Base-by-base conservation (phyloP, 2,888 invertebrate genomes). In the Ormia ochracea region DNA sequence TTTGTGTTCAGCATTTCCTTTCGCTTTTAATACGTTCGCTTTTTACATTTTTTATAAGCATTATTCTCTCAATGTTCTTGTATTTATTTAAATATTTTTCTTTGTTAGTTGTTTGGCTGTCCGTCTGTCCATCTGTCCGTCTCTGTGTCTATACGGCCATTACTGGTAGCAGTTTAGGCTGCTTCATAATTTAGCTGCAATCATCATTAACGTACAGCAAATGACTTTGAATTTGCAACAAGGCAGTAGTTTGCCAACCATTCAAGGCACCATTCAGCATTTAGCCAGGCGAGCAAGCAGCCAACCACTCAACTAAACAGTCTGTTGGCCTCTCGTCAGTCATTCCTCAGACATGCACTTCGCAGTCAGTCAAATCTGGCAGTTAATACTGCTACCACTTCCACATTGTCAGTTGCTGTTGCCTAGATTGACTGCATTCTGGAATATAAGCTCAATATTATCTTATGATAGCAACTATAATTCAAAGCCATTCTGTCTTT, bases 181-280 rank as follows among this genome's bases (percentile, higher is more conserved):
- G 86, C 87, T 85, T 87, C 87, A 85, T 87, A 87, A 88, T 88
- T 87, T 88, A 87, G 87, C 87, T 86, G 88, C 87, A 87, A 88
- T 87, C 88, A 87, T 88, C 88, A 87, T 87, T 87, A 87, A 85
- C 86, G 85, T 85, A 83, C 75, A 75, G 78, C 65, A 70, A 75
- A 75, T 75, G 78, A 81, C 78, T 81, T 69, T 78, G 83, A 83
- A 72, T 75, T 65, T 73, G 81, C 79, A 76, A 73, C 76, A 66
- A 83, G 85, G 85, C 86, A 84, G 83, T 81, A 83, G 83, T 81
- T 82, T 82, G 80, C 82, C 82, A 85, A 7, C 28, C 50, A 84
- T 75, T 58, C 59, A 82, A 82, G 56, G 76, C 80, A 81, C 14
- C 33, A 83, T 81, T 75, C 81, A 69, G 58, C 45, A 72, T 31